phyloP scores from a whole-genome alignment of 2,113 vertebrate genomes.

The Piaya cayana region DNA sequence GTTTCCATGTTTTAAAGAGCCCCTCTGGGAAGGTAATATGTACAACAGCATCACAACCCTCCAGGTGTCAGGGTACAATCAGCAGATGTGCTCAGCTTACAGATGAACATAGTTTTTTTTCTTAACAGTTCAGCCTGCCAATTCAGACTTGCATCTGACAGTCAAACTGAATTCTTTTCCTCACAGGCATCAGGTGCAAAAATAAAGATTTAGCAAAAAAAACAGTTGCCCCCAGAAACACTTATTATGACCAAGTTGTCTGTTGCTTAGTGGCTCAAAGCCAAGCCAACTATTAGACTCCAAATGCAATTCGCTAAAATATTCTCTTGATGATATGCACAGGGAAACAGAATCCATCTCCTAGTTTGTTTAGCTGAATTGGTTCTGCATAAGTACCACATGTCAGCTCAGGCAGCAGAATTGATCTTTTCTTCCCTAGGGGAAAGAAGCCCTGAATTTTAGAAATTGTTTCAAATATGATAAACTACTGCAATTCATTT shows the following conservation, averaged over 20 bases:
- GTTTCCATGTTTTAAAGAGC: background rate
- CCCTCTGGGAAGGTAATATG: background rate
- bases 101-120: background rate
- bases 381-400: conserved; percentile 19
- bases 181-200: background rate
- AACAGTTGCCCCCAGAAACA: background rate
- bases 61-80: background rate
- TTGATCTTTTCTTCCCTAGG: background rate
- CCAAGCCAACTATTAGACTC: background rate
- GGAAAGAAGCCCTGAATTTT: background rate
- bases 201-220: background rate
- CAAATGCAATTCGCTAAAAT: background rate
- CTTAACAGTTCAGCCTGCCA: background rate
- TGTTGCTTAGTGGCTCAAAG: background rate
- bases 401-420: background rate
- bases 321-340: background rate
- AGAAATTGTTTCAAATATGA: conserved; percentile 4
- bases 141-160: background rate
- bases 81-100: background rate
- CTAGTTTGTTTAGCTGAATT: background rate
- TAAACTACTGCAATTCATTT: conserved; percentile 7
- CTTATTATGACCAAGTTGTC: background rate
- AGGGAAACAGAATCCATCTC: background rate
- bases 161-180: background rate
- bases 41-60: background rate